Conservation (phyloP, 2,113 vertebrate species). For the Brachirus orientalis region DNA sequence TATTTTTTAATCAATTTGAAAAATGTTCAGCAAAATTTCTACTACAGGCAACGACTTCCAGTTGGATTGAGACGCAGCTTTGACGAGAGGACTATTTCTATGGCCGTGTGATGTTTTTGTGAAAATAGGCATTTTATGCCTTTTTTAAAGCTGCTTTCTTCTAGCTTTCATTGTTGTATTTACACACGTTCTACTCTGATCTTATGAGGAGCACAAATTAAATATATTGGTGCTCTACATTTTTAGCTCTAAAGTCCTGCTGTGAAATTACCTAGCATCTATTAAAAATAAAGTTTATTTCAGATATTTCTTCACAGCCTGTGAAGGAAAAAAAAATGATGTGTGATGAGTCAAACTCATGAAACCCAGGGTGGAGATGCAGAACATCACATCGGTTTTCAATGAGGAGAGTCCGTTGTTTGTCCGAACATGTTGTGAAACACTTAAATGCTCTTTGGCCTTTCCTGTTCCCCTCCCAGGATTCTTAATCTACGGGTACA, state of each 20-base stretch:
- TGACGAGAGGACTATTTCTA: too few relatives aligned
- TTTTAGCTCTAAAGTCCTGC: slow-evolving; percentile 25
- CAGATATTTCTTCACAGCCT: slow-evolving; percentile 19
- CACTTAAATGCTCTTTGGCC: slow-evolving; percentile 12
- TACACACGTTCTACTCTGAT: too few relatives aligned
- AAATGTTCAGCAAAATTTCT: too few relatives aligned
- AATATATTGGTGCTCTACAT: slow-evolving; percentile 24
- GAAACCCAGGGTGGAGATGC: slow-evolving; percentile 43
- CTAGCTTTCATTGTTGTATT: too few relatives aligned
- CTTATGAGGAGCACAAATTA: too few relatives aligned
- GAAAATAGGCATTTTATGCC: too few relatives aligned
- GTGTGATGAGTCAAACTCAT: slow-evolving; percentile 35
- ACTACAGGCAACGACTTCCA: too few relatives aligned
- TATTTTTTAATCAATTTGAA: too few relatives aligned
- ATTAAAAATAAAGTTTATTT: slow-evolving; percentile 27
- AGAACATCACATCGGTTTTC: slow-evolving; percentile 19
- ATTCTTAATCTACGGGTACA: slow-evolving; percentile 3
- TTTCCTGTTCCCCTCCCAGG: slow-evolving; percentile 23
- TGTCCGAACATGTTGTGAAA: slow-evolving; percentile 19
- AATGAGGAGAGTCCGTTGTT: slow-evolving; percentile 45
- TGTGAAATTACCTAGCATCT: slow-evolving; percentile 28
- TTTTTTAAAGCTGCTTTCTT: too few relatives aligned
- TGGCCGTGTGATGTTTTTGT: too few relatives aligned
- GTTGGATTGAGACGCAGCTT: too few relatives aligned
- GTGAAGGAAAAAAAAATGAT: slow-evolving; percentile 28